phyloP scores from a whole-genome alignment of 2,888 invertebrate species.

The Lysandra bellargus region DNA sequence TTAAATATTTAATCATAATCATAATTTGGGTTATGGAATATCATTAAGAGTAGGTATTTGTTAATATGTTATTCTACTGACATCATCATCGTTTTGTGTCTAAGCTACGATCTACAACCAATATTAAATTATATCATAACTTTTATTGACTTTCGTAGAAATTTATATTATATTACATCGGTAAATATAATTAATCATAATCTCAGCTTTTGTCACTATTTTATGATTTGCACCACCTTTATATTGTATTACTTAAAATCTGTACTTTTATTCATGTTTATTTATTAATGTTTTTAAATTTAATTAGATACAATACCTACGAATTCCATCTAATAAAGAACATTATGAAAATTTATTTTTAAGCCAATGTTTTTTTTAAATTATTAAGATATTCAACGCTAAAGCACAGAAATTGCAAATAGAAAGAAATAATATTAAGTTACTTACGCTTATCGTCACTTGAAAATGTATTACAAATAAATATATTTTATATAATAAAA shows the following conservation, averaged over 20 bases:
- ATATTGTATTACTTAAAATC: background rate
- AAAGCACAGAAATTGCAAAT: background rate
- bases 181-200: background rate
- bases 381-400: background rate
- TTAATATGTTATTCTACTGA: background rate
- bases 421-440: background rate
- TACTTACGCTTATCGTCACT: background rate
- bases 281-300: background rate
- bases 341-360: too few relatives aligned
- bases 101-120: too few relatives aligned
- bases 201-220: background rate
- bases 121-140: too few relatives aligned
- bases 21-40: background rate
- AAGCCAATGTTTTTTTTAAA: background rate
- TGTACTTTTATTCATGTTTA: background rate
- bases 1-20: background rate
- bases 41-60: background rate
- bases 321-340: too few relatives aligned
- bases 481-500: too few relatives aligned
- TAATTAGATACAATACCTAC: too few relatives aligned
- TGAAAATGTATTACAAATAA: too few relatives aligned
- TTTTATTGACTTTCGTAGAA: too few relatives aligned
- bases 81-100: background rate
- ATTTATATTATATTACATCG: too few relatives aligned
- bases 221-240: background rate